Base-by-base conservation (phyloP, 2,797 vertebrate species). In the Sarcophilus harrisii region DNA sequence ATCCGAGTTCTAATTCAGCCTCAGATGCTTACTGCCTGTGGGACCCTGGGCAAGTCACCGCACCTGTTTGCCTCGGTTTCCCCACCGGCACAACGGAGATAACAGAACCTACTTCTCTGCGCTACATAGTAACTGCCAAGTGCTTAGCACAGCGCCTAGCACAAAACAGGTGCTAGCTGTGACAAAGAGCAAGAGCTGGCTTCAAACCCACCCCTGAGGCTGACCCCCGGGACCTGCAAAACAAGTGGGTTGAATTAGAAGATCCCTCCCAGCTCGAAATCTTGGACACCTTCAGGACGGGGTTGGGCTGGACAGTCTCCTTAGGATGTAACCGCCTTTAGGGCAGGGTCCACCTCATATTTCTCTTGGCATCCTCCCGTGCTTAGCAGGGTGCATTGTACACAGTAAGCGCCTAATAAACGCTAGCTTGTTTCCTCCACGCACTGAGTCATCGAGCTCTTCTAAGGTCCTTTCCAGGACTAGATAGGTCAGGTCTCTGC, bases 401-500 rank as follows among this genome's bases (percentile, higher is more conserved):
- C 5, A 21, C 18, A 21, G 66, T 21, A n/a, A 73, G 32, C 32
- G 32, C 66, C n/a, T 16, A 18, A 45, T 92, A 57, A n/a, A 16
- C 8, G 14, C 45, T 62, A 92, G 9, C 4, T 12, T 27, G 14
- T 18, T 11, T 1, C 8, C 1, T 11, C 2, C 5, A 38, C 38
- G 91, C 54, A 49, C 54, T 55, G 52, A 54, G 9, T 55, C 54
- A 55, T 11, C 9, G 11, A 55, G 59, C 4, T 5, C 11, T 45
- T 57, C 1, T 30, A 52, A 29, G 29, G 5, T 60, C 93, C 94
- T 91, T 95, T 95, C 66, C 66, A 45, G 18, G 28, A 57, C 11
- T 30, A 62, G 30, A 3, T 1, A 1, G 0, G 0, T 66, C 55
- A 45, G 0, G 0, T 27, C n/a, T 1, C 0, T 6, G 32, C 54